Conservation (phyloP, 64 coral and sea anemone genomes). For the Pocillopora damicornis region DNA sequence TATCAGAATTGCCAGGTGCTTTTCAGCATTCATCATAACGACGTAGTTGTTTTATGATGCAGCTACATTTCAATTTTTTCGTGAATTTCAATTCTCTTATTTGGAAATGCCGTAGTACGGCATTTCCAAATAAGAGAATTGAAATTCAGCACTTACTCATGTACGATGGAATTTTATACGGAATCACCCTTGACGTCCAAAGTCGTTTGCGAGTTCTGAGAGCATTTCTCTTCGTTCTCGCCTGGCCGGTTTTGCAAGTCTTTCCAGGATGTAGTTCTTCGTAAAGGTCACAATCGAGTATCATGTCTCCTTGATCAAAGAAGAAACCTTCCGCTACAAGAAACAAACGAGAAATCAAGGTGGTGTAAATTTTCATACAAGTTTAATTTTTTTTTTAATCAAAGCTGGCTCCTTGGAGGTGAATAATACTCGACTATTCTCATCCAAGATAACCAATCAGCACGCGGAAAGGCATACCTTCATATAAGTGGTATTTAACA, state of each 20-base stretch:
- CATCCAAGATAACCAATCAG: too few species aligned
- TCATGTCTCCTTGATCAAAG: constrained; percentile 70
- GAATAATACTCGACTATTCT: too few species aligned
- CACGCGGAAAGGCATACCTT: background rate
- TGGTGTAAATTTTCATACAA: background rate
- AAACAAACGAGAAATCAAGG: background rate
- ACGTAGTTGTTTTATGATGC: too few species aligned
- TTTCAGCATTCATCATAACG: too few species aligned
- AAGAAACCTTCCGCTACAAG: constrained; percentile 29
- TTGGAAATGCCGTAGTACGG: too few species aligned
- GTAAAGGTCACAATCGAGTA: constrained; percentile 48
- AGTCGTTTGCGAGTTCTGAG: constrained; percentile 20
- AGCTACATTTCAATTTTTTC: too few species aligned
- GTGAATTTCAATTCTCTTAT: too few species aligned
- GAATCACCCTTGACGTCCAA: constrained; percentile 52
- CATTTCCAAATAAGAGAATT: too few species aligned
- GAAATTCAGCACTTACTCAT: constrained; percentile 33
- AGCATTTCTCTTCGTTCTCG: constrained; percentile 42
- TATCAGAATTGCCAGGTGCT: too few species aligned
- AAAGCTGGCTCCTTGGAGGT: too few species aligned
- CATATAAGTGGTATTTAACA: too few species aligned
- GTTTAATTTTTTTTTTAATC: too few species aligned
- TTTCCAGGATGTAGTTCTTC: constrained; percentile 25
- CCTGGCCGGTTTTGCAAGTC: background rate
- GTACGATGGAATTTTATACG: constrained; percentile 27